Base-by-base conservation (phyloP, 2,888 invertebrate species). In the Cephus rjabovi region DNA sequence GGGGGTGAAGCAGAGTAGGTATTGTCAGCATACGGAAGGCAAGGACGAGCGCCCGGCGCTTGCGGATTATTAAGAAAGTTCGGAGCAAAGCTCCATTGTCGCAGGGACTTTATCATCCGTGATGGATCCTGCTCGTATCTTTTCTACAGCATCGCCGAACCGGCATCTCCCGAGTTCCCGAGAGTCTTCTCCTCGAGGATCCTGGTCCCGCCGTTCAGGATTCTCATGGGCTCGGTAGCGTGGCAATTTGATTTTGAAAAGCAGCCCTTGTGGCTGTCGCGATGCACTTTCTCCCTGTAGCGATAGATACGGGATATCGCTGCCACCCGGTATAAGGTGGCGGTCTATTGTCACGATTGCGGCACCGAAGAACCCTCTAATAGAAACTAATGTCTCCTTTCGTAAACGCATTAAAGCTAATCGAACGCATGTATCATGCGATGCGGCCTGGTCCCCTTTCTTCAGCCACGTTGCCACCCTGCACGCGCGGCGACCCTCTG, bases 81-180 rank as follows among this genome's bases (percentile, higher is more conserved):
- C 74, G 6, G 12, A n/a, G 74, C 74, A 15, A 74, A 74, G 70
- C 70, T 33, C n/a, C 70, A n/a, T 70, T 70, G 70, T 70, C 11
- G 37, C 37, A 77, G 82, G 79, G 79, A 83, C 82, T 83, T 81
- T 80, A 80, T 80, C 79, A 81, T 81, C 80, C 80, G 79, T 78
- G 82, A 82, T 82, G 79, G 81, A 79, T 80, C 80, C 80, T 34
- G 56, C 76, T 70, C 71, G 76, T 78, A 79, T 80, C 76, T 77
- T 81, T 73, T 75, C 23, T 56, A 73, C 75, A 73, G 80, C 76
- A 37, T 37, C 37, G 15, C 15, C 12, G 4, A 37, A 15, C 37
- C 0, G 12, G 37, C 12, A 4, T 37, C 12, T 37, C 37, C 37
- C 37, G 12, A 4, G 37, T 35, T 11, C 35, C 3, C 4, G 4